Evolutionary conservation across 1,140 invertebrate species (phyloP).

Genomic region (Ostrea denselamellosa): DNA sequence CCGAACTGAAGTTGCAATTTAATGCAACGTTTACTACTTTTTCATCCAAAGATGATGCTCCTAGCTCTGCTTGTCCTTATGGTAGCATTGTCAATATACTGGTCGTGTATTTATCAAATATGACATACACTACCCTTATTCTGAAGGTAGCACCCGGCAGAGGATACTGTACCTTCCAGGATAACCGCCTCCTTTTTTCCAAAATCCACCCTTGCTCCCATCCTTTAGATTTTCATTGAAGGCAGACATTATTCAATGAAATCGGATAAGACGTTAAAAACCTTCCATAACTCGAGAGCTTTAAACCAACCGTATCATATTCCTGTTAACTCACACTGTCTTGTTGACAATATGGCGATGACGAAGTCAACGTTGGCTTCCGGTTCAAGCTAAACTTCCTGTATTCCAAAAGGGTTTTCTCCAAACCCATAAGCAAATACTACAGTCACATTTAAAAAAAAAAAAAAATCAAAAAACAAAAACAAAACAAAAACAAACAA

Average conservation of each 20-base stretch:
- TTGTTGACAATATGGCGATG: slow-evolving; percentile 56
- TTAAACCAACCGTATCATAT: neutral
- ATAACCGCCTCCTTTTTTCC: slow-evolving; percentile 68
- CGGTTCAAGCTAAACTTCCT: slow-evolving; percentile 39
- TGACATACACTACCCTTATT: too few relatives aligned
- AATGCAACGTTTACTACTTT: too few relatives aligned
- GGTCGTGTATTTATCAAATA: too few relatives aligned
- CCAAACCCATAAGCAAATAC: neutral
- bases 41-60: too few relatives aligned
- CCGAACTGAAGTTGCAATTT: too few relatives aligned
- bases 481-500: too few relatives aligned
- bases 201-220: slow-evolving; percentile 64
- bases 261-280: neutral
- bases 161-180: slow-evolving; percentile 64
- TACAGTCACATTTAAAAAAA: too few relatives aligned
- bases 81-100: too few relatives aligned
- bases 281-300: neutral
- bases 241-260: slow-evolving; percentile 53
- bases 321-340: neutral
- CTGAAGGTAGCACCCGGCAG: too few relatives aligned
- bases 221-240: slow-evolving; percentile 56
- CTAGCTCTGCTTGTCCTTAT: too few relatives aligned
- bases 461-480: too few relatives aligned
- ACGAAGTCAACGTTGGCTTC: slow-evolving; percentile 42
- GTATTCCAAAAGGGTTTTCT: neutral